phyloP scores from a whole-genome alignment of 2,797 vertebrate species.

The Tapirus indicus region DNA sequence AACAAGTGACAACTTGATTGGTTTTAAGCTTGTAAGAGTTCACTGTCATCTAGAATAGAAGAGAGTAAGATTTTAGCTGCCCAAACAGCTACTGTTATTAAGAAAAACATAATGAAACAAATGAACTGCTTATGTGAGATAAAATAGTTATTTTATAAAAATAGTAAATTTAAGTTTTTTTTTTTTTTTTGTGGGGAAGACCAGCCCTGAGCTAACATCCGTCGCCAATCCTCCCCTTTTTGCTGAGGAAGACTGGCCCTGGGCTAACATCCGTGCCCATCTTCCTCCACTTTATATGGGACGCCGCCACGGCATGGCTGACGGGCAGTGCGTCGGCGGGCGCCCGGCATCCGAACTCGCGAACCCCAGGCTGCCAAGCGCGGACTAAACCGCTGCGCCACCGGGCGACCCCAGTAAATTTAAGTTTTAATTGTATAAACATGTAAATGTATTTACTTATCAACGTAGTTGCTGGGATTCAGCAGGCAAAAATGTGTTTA shows the following conservation, averaged over 20 bases:
- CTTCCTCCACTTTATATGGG: too few species aligned
- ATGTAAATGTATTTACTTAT: neutral
- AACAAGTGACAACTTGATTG: neutral
- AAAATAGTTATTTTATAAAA: slow-evolving; percentile 17
- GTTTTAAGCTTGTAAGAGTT: neutral
- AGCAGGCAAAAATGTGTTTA: neutral
- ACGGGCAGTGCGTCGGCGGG: too few species aligned
- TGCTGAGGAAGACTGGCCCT: too few species aligned
- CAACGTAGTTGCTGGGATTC: neutral
- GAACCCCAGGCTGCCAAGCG: too few species aligned
- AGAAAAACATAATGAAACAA: neutral
- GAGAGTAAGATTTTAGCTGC: neutral
- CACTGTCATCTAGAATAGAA: neutral
- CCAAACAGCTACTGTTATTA: neutral
- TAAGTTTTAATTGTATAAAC: neutral
- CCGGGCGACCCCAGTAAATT: too few species aligned
- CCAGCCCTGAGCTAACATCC: too few species aligned
- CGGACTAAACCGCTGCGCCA: too few species aligned
- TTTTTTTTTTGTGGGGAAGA: too few species aligned
- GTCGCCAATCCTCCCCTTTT: too few species aligned
- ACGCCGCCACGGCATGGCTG: too few species aligned
- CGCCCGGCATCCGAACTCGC: too few species aligned
- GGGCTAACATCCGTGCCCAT: too few species aligned
- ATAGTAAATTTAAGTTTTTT: neutral
- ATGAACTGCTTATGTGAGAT: neutral